Percentiles rank a stretch among this genome's conserved stretches.
Conservation (phyloP, 2,888 invertebrate species). For the Amphimallon solstitiale region DNA sequence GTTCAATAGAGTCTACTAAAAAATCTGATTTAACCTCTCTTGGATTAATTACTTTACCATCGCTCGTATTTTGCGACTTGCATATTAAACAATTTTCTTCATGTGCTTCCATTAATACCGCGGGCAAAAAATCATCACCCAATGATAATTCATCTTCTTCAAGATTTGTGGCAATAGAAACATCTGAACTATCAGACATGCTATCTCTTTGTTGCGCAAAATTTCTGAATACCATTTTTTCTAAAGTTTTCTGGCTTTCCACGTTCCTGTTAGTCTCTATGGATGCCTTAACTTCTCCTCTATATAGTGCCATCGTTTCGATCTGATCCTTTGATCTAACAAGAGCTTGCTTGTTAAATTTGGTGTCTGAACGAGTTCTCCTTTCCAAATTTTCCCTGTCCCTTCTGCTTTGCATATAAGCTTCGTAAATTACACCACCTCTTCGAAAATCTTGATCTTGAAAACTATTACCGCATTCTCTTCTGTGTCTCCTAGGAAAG, state of each 20-base stretch:
- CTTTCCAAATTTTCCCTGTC: constrained; percentile 22
- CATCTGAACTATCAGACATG: constrained; percentile 19
- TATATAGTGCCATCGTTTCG: not conserved
- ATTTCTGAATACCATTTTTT: constrained; percentile 17
- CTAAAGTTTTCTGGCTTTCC: not conserved
- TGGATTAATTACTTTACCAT: not conserved
- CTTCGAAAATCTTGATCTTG: constrained; percentile 41
- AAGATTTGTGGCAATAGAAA: not conserved
- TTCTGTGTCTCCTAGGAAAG: constrained; percentile 49
- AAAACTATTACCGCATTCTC: constrained; percentile 41
- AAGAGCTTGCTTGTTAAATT: not conserved
- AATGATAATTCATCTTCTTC: constrained; percentile 5
- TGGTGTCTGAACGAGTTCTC: constrained; percentile 1
- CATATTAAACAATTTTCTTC: constrained; percentile 21
- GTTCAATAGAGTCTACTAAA: not conserved
- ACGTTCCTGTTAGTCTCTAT: constrained; percentile 12
- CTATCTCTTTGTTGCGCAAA: constrained; percentile 12
- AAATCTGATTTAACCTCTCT: constrained; percentile 2
- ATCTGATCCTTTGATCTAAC: not conserved
- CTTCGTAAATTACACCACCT: constrained; percentile 50
- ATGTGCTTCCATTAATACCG: constrained; percentile 16
- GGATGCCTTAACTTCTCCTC: not conserved
- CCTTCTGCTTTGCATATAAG: constrained; percentile 42
- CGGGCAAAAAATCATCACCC: not conserved
- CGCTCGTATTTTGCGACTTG: constrained; percentile 2